Conservation (phyloP, 37 sponge, comb jelly and placozoan genomes). For the Petrosia ficiformis region DNA sequence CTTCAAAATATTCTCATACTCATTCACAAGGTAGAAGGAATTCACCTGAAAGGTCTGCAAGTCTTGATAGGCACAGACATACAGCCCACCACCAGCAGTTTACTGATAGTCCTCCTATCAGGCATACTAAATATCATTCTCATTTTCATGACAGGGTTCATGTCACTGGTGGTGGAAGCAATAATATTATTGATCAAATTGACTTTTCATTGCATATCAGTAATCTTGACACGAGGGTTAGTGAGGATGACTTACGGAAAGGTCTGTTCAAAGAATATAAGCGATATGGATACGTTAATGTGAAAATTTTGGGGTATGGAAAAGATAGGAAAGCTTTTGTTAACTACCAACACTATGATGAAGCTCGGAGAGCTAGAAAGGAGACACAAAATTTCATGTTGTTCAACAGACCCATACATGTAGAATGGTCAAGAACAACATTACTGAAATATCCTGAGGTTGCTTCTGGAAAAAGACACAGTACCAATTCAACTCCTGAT, state of each 20-base stretch:
- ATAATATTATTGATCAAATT: slow-evolving; percentile 11
- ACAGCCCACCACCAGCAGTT: too few species aligned
- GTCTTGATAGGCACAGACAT: background rate
- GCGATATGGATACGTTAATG: slow-evolving; percentile 63
- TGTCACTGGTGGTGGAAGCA: background rate
- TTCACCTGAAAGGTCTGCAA: background rate
- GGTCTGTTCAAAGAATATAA: slow-evolving; percentile 62
- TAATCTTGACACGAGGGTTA: slow-evolving; percentile 40
- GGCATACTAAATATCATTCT: background rate
- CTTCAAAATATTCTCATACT: background rate
- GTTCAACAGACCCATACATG: slow-evolving; percentile 38
- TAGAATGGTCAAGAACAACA: slow-evolving; percentile 76
- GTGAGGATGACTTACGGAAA: slow-evolving; percentile 45
- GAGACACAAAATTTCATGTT: slow-evolving; percentile 38
- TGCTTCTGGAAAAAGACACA: background rate
- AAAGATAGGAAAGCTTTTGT: slow-evolving; percentile 76
- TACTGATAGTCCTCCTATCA: background rate
- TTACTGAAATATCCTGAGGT: slow-evolving; percentile 32
- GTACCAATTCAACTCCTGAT: background rate
- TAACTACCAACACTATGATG: slow-evolving; percentile 61
- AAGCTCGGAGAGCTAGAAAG: slow-evolving; percentile 43
- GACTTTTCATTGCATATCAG: slow-evolving; percentile 69
- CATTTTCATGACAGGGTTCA: background rate
- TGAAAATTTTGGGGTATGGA: slow-evolving; percentile 69
- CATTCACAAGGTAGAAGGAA: too few species aligned